Base-by-base conservation (phyloP, 2,113 vertebrate species). In the Motacilla tschutschensis region DNA sequence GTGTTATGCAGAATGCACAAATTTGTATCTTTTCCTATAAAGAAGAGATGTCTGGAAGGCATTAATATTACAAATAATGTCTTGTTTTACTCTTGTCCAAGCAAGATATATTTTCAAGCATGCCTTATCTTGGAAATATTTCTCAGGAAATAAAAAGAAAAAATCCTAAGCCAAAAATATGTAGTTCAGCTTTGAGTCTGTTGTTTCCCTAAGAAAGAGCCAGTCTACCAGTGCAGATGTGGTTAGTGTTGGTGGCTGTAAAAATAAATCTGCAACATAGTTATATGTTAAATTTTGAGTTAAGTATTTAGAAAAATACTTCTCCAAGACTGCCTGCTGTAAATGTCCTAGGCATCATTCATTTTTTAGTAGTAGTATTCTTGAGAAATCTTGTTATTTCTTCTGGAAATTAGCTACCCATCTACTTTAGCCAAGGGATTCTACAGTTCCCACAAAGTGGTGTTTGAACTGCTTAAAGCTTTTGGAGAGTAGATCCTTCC, bases 271-370 rank as follows among this genome's bases (percentile, higher is more conserved):
- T 44, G 9, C 26, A 63, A 9, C 4, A 36, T 2, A 46, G 5
- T 36, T 36, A 55, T 16, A 5, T 4, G 12, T 43, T 76, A 46
- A 38, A 47, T 58, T 74, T 66, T 35, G 40, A 81, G 17, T 9
- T 35, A 64, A 47, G 26, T 8, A 2, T 64, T 71, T 72, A 17
- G 29, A 69, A 79, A 55, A 2, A 26, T 7, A 54, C 3, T 10
- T 81, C 9, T 71, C 24, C 8, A 63, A 36, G 22, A 21, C 7
- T 28, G 10, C 8, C 8, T 63, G 24, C 8, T 26, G 6, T 59
- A n/a, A 67, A n/a, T 1, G 0, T 35, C 24, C 12, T 24, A 12
- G 4, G 0, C 9, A 36, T 38, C 15, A 26, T 31, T 43, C 2
- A 29, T 22, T 55, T 89, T 59, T 64, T 4, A 59, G 24, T n/a